A percentile compares a stretch with the other conserved stretches of the same genome.
Conservation (phyloP, 1,140 invertebrate species). For the Euura saliciscinereae region DNA sequence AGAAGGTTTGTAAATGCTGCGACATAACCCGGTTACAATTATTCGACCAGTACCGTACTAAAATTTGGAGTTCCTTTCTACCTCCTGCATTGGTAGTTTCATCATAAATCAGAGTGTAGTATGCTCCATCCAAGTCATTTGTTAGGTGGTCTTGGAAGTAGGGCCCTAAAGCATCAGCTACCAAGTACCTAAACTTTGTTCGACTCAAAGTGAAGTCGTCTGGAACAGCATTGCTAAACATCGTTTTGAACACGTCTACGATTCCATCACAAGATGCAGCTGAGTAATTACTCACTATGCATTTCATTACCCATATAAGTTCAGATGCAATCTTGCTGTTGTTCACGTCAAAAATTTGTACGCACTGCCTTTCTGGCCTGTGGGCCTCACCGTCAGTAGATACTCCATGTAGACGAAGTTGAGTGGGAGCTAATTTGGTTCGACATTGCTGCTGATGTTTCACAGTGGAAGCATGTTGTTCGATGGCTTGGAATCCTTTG, state of each 20-base stretch:
- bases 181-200: slow-evolving; percentile 28
- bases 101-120: slow-evolving; percentile 27
- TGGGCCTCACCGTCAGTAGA: background rate
- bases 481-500: slow-evolving; percentile 14
- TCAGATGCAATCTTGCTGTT: background rate
- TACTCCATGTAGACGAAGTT: background rate
- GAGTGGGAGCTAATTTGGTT: background rate
- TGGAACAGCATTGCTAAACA: slow-evolving; percentile 18
- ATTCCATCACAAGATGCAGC: slow-evolving; percentile 23
- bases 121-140: slow-evolving; percentile 19
- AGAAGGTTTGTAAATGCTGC: slow-evolving; percentile 32
- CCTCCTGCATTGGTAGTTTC: slow-evolving; percentile 29
- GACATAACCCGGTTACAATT: slow-evolving; percentile 17
- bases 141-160: slow-evolving; percentile 27
- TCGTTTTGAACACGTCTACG: slow-evolving; percentile 16
- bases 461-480: slow-evolving; percentile 5
- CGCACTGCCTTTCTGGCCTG: background rate
- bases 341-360: background rate
- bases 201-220: slow-evolving; percentile 15
- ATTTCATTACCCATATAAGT: background rate
- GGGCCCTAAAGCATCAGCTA: slow-evolving; percentile 32
- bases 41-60: slow-evolving; percentile 30
- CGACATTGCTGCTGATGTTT: slow-evolving; percentile 1
- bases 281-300: background rate
- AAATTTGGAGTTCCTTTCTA: slow-evolving; percentile 29